phyloP scores from a whole-genome alignment of 2,113 vertebrate genomes.

The Rissa tridactyla region DNA sequence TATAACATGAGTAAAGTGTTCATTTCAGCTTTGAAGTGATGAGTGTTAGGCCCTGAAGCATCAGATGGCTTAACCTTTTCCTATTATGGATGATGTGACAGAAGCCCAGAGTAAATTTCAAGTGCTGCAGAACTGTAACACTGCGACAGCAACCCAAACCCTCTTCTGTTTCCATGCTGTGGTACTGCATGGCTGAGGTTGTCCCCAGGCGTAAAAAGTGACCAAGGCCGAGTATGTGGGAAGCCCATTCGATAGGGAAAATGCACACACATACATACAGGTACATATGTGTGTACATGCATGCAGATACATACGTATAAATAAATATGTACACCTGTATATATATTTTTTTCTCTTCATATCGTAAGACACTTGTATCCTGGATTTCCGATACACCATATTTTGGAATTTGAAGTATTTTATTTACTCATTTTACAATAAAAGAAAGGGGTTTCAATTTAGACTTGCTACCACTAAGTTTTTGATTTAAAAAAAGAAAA shows the following conservation, averaged over 20 bases:
- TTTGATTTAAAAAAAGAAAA: neutral
- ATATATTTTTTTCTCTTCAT: neutral
- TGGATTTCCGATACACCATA: neutral
- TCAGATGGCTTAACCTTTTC: neutral
- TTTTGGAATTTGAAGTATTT: neutral
- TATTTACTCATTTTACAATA: neutral
- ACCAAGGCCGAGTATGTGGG: neutral
- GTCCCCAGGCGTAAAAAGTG: neutral
- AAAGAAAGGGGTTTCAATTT: neutral
- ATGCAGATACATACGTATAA: neutral
- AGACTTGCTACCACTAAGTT: neutral
- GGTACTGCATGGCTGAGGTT: neutral
- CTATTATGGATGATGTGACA: neutral
- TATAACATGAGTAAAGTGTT: neutral
- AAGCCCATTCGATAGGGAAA: neutral
- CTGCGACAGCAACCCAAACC: neutral
- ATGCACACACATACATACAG: rapidly evolving
- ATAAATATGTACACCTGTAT: neutral
- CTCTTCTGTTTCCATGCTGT: neutral
- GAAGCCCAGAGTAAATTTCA: neutral
- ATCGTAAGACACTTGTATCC: neutral
- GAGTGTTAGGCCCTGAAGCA: neutral
- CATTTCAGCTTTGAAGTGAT: neutral
- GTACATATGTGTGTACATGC: rapidly evolving
- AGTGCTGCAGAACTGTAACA: neutral